phyloP scores from a whole-genome alignment of 92 coral and sea anemone genomes.

The Parazoanthus darwini region DNA sequence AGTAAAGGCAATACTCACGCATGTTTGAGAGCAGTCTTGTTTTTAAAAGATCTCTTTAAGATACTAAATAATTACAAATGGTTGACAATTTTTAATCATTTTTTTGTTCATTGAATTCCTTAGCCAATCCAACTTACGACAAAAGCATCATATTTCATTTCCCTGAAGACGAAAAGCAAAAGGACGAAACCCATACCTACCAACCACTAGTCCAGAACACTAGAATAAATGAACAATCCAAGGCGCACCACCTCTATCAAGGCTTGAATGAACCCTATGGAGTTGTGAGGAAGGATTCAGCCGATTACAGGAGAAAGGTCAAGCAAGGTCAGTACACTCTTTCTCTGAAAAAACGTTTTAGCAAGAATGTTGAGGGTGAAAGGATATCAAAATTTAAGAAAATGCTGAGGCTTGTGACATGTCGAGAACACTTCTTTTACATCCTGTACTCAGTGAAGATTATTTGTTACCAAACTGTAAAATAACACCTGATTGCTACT shows the following conservation, averaged over 20 bases:
- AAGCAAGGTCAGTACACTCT: not conserved
- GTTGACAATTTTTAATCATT: not conserved
- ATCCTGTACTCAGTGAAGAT: too few relatives aligned
- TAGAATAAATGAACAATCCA: not conserved
- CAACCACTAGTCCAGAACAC: constrained; percentile 27
- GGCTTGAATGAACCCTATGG: not conserved
- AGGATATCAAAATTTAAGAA: too few relatives aligned
- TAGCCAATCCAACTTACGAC: constrained; percentile 29
- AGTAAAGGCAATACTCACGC: too few relatives aligned
- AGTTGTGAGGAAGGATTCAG: not conserved
- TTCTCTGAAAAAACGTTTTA: not conserved
- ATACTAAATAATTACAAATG: too few relatives aligned
- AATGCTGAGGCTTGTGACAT: too few relatives aligned
- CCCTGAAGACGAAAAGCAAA: not conserved
- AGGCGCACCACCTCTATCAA: not conserved
- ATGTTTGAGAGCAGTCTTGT: not conserved
- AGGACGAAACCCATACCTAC: not conserved
- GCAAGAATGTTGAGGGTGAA: not conserved
- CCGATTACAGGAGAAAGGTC: not conserved
- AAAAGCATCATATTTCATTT: not conserved
- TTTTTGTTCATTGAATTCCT: not conserved
- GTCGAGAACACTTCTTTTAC: too few relatives aligned
- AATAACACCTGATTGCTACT: too few relatives aligned
- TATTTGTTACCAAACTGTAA: too few relatives aligned
- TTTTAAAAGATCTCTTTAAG: not conserved